Evolutionary conservation across 2,888 invertebrate genomes (phyloP).

Genomic region (Eristalinus sepulchralis): DNA sequence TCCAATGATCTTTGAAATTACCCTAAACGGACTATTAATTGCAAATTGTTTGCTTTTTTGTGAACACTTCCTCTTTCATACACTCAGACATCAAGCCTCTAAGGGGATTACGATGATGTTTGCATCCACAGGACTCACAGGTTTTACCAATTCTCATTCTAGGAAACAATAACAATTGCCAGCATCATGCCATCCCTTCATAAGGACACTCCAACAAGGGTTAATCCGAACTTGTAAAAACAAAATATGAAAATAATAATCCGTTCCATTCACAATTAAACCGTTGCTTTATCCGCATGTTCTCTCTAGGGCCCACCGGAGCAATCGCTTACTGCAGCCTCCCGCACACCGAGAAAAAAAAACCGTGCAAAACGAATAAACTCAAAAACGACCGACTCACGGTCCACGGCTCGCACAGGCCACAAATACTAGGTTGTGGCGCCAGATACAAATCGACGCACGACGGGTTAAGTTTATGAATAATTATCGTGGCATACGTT

Average conservation of each 20-base stretch:
- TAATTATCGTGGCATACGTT: constrained; percentile 67
- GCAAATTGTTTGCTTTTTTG: background rate
- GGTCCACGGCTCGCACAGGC: constrained; percentile 8
- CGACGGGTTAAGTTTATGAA: constrained; percentile 61
- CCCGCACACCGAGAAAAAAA: background rate
- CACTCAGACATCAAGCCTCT: background rate
- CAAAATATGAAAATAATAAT: constrained; percentile 56
- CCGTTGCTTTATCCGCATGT: constrained; percentile 58
- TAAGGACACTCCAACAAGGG: constrained; percentile 35
- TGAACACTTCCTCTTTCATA: background rate
- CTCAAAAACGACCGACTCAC: background rate
- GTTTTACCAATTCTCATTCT: background rate
- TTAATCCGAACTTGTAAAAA: constrained; percentile 46
- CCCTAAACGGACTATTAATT: background rate
- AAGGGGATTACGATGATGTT: background rate
- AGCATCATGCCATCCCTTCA: background rate
- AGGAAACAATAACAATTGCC: background rate
- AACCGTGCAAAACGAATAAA: background rate
- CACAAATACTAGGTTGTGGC: constrained; percentile 6
- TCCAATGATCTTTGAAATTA: background rate
- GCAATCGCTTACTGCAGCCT: background rate
- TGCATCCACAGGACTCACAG: background rate
- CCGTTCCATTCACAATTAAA: constrained; percentile 58
- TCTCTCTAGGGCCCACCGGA: constrained; percentile 17
- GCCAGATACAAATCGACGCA: constrained; percentile 52